Conservation (phyloP, 2,888 invertebrate genomes). For the Antheraea yamamai region DNA sequence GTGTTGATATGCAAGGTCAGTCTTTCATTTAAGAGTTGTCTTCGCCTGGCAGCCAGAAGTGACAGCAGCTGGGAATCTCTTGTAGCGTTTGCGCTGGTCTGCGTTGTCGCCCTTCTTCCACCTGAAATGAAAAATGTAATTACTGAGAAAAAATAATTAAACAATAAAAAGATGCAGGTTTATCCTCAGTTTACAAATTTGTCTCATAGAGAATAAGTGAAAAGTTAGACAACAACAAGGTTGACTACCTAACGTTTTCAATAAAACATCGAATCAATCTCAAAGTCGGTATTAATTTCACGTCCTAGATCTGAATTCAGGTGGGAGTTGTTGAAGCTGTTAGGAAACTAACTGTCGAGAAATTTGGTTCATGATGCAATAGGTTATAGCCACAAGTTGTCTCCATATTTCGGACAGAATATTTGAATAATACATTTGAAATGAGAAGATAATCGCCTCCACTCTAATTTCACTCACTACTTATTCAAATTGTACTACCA, state of each 20-base stretch:
- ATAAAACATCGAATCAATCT: not conserved
- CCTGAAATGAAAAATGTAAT: constrained; percentile 55
- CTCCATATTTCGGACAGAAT: too few species aligned
- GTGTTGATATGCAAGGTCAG: constrained; percentile 76
- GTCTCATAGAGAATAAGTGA: too few species aligned
- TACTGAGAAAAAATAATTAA: not conserved
- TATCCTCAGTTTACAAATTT: too few species aligned
- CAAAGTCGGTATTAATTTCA: not conserved
- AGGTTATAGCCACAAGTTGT: not conserved
- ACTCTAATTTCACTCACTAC: too few species aligned
- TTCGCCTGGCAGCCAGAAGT: constrained; percentile 83
- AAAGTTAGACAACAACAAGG: not conserved
- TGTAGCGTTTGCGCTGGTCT: constrained; percentile 66
- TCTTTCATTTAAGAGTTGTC: constrained; percentile 81
- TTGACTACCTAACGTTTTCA: not conserved
- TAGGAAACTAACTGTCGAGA: not conserved
- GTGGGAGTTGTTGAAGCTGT: too few species aligned
- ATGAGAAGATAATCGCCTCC: too few species aligned
- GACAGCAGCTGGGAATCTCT: constrained; percentile 83
- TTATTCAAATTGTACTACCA: too few species aligned
- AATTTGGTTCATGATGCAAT: not conserved
- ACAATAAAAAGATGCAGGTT: not conserved
- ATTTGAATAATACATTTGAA: not conserved
- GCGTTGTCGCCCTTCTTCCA: constrained; percentile 58
- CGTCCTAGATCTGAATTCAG: not conserved